Conservation (phyloP, 2,113 vertebrate species). For the Dascyllus trimaculatus region DNA sequence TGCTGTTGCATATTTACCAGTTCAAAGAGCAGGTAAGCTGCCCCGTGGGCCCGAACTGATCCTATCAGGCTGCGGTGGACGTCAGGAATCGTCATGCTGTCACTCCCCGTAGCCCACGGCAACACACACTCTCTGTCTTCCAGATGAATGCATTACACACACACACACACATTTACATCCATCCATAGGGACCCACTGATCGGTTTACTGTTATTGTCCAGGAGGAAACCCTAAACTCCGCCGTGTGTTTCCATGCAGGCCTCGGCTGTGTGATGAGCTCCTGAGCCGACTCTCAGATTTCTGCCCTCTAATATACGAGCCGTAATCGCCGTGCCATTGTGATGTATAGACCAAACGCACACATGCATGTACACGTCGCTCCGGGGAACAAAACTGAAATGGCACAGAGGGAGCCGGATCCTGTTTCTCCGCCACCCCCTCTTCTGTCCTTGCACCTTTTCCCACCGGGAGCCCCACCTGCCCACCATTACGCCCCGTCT, state of each 20-base stretch:
- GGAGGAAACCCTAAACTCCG: slow-evolving; percentile 57
- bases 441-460: neutral
- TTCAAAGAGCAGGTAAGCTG: slow-evolving; percentile 27
- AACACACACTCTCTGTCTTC: neutral
- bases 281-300: slow-evolving; percentile 51
- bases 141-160: neutral
- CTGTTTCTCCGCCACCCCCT: slow-evolving; percentile 9
- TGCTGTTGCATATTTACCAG: neutral
- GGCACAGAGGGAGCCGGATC: slow-evolving; percentile 20
- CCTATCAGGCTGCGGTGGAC: neutral
- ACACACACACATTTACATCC: slow-evolving; percentile 11
- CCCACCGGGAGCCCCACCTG: slow-evolving; percentile 29
- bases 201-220: slow-evolving; percentile 56
- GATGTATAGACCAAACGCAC: slow-evolving; percentile 22
- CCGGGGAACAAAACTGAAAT: slow-evolving; percentile 2
- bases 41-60: slow-evolving; percentile 11
- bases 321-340: slow-evolving; percentile 48
- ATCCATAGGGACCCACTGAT: slow-evolving; percentile 46
- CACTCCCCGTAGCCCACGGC: neutral
- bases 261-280: slow-evolving; percentile 22
- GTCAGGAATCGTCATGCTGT: neutral
- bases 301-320: slow-evolving; percentile 24
- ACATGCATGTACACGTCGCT: slow-evolving; percentile 11
- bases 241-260: neutral
- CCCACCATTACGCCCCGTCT: slow-evolving; percentile 23